phyloP scores from a whole-genome alignment of 2,888 invertebrate species.

The Chirona hameri region DNA sequence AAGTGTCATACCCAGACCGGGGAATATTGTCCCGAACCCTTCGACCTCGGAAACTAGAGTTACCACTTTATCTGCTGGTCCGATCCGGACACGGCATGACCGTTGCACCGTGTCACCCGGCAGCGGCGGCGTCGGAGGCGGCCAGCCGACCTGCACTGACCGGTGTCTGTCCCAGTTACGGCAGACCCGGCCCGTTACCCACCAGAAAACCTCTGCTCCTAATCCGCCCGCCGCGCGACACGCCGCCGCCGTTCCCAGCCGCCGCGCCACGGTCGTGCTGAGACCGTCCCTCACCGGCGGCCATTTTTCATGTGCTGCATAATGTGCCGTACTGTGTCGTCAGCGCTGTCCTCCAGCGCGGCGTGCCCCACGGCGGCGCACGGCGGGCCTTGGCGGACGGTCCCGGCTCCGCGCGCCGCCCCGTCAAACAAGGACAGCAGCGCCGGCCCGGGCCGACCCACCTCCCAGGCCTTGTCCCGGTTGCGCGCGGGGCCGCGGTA shows the following conservation, averaged over 20 bases:
- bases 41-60: too few species aligned
- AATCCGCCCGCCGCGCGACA: too few species aligned
- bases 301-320: background rate
- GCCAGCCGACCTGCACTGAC: too few species aligned
- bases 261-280: too few species aligned
- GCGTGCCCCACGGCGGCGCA: too few species aligned
- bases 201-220: background rate
- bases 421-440: background rate
- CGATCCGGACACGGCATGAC: too few species aligned
- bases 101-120: too few species aligned
- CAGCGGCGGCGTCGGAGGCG: too few species aligned
- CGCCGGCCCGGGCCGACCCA: background rate
- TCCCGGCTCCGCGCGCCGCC: background rate
- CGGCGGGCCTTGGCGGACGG: background rate
- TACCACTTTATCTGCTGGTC: too few species aligned
- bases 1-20: too few species aligned
- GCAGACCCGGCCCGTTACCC: background rate
- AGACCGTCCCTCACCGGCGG: background rate
- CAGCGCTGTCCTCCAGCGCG: background rate
- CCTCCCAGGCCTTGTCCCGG: slow-evolving; percentile 4
- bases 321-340: background rate
- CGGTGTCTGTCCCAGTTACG: background rate
- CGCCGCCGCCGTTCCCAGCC: too few species aligned
- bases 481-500: background rate
- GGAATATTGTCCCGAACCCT: too few species aligned